phyloP scores from a whole-genome alignment of 1,140 invertebrate species.

The Lamellibrachia luymesi region DNA sequence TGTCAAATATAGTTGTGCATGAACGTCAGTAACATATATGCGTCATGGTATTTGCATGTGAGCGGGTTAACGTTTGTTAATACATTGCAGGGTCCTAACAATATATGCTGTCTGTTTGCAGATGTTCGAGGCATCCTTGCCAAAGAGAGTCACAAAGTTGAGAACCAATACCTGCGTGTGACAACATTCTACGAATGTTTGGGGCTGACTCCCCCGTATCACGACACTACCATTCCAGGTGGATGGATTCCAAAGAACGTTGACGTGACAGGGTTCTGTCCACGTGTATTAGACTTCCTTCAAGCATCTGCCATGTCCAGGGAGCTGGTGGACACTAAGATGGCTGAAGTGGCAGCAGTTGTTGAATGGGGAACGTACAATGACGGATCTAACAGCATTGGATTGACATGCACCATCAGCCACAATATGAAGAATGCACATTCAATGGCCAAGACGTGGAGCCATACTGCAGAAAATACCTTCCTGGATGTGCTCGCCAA shows the following conservation, averaged over 20 bases:
- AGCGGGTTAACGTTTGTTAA: not conserved
- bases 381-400: not conserved
- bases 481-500: not conserved
- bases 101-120: not conserved
- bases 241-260: conserved; percentile 9
- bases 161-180: not conserved
- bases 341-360: not conserved
- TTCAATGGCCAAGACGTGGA: not conserved
- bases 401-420: not conserved
- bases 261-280: not conserved
- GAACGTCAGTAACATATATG: too few relatives aligned
- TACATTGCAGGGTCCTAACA: not conserved
- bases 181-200: not conserved
- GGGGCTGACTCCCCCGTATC: not conserved
- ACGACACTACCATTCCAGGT: not conserved
- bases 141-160: not conserved
- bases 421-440: not conserved
- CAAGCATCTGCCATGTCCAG: not conserved
- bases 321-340: not conserved
- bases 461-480: not conserved
- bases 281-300: not conserved
- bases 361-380: not conserved
- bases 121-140: not conserved
- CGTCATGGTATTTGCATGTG: too few relatives aligned
- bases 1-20: too few relatives aligned